Evolutionary conservation across 2,888 invertebrate species (phyloP).

Genomic region (Apamea epomidion): DNA sequence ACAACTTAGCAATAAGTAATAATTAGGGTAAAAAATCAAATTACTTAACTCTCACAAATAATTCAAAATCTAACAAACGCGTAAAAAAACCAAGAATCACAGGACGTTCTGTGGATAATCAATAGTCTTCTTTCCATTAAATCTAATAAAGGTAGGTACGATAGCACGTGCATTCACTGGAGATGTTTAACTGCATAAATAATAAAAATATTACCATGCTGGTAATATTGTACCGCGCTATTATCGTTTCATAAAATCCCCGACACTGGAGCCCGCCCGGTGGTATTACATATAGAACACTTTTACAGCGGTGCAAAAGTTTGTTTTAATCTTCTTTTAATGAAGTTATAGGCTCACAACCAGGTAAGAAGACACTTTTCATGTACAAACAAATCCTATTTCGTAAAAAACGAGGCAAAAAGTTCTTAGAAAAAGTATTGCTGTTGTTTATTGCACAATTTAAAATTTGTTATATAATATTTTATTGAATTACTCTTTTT

Average conservation of each 20-base stretch:
- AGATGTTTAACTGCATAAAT: conserved; percentile 42
- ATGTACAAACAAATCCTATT: conserved; percentile 74
- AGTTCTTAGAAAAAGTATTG: conserved; percentile 47
- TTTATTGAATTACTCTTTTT: background rate
- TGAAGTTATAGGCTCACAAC: conserved; percentile 79
- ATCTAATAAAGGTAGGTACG: background rate
- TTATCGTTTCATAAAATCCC: conserved; percentile 76
- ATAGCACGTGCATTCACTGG: conserved; percentile 15
- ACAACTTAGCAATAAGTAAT: background rate
- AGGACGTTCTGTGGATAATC: background rate
- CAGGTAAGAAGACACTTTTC: conserved; percentile 78
- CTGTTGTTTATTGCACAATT: conserved; percentile 31
- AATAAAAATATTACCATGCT: conserved; percentile 61
- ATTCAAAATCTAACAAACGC: background rate
- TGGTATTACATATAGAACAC: conserved; percentile 69
- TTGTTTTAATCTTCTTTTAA: conserved; percentile 86
- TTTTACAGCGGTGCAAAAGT: conserved; percentile 77
- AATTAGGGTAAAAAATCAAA: background rate
- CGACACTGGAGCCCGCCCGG: conserved; percentile 63
- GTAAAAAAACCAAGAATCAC: background rate
- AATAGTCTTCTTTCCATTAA: background rate
- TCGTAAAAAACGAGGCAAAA: conserved; percentile 33
- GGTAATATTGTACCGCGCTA: conserved; percentile 72
- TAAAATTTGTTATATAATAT: background rate
- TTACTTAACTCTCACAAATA: background rate